Evolutionary conservation across 2,113 vertebrate species (phyloP), one percentile per base, ranked within the genome.

Genomic region (Melanostigma gelatinosum): DNA sequence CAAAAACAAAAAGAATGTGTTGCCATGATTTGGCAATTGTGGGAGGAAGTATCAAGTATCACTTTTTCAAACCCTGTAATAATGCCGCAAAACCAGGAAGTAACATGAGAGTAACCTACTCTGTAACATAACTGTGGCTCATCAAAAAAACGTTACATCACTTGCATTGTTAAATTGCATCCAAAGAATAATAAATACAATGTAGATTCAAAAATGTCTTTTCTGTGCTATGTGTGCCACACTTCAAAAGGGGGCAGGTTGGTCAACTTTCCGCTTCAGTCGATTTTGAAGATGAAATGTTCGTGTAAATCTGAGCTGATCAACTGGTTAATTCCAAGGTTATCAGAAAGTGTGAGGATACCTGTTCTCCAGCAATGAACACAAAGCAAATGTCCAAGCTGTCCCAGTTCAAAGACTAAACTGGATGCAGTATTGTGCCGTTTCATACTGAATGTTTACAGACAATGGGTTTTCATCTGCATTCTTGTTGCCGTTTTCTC

Each of bases 271-370:
- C 63, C 70, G 65, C 72, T 76, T 84, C 65, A 72, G 73, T 75
- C 75, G 74, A 72, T 75, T 84, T 64, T 75, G 73, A 75, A 80
- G 80, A 68, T 72, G 81, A 78, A 64, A 75, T 72, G 38, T 68
- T 55, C 46, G 75, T 65, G 63, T 79, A 84, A 86, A 79, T 79
- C 84, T 84, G 74, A 74, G 42, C 77, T 75, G 64, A 82, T 84
- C 81, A 79, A 20, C 78, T 57, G 65, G 50, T 81, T 81, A 83
- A 84, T 66, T 79, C 74, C 52, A 42, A 67, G 61, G 48, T 80
- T 73, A 82, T 77, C 75, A 79, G 78, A 79, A 83, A 70, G 72
- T 79, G 71, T 60, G 40, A 74, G 52, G 24, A 76, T 62, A 79
- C 11, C 62, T 32, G 8, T 60, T 66, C 60, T 65, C 16, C 29